Base-by-base conservation (phyloP, 2,113 vertebrate species). In the Ailuropoda melanoleuca region DNA sequence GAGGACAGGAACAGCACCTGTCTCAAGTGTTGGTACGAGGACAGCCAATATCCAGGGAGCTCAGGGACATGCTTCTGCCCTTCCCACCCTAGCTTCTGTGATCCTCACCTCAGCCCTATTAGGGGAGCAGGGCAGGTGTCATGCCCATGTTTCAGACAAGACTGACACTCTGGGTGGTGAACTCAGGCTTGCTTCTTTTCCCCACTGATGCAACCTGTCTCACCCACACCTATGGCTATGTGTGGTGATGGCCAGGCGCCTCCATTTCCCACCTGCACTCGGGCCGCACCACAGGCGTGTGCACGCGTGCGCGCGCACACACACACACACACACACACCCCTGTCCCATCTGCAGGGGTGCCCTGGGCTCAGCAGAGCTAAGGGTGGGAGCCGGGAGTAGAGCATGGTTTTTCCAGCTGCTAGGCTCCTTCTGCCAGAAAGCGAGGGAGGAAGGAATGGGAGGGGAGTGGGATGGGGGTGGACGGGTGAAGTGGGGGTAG, bases 371-470 rank as follows among this genome's bases (percentile, higher is more conserved):
- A 58, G 88, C 90, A 15, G 64, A 11, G 34, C 70, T 68, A 14
- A 18, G 83, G 81, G 64, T 39, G n/a, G 90, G 72, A 77, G 85
- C 1, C 6, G 23, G 50, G 66, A 82, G 37, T n/a, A 78, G 39
- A 92, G 29, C 87, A 53, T 2, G 31, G 55, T 55, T 94, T 95
- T 82, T 88, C 93, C 97, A 81, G 68, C 91, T 95, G 88, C 64
- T 23, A 29, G 37, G 56, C 75, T 74, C 21, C 89, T 75, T 64
- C 82, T 93, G 96, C 95, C 96, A 96, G 90, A 83, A 90, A 72
- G 70, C 0, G 70, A 78, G 82, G n/a, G 81, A 90, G 81, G 97
- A 60, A 80, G 74, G 58, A 12, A 48, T 8, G 66, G 34, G 64
- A 26, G 66, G 43, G 43, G 68, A 58, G 29, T 26, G 31, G 91